phyloP scores from a whole-genome alignment of 2,888 invertebrate genomes.

The Crossocerus cetratus region DNA sequence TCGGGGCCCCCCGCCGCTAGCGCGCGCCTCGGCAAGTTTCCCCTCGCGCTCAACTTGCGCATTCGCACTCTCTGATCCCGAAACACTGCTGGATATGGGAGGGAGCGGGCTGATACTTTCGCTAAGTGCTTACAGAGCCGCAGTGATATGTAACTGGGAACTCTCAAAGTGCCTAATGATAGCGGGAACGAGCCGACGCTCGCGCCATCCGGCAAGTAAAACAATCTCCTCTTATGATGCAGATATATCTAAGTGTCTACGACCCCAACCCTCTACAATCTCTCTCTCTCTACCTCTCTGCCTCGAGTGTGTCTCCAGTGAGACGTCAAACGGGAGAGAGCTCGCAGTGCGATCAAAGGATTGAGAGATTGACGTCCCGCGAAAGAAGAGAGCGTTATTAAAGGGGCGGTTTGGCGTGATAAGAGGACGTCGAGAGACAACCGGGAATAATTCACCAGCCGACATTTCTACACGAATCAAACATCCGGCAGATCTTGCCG shows the following conservation, averaged over 20 bases:
- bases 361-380: no score
- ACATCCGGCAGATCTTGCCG: background rate
- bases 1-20: background rate
- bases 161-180: conserved; percentile 34
- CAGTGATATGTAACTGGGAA: conserved; percentile 32
- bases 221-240: conserved; percentile 25
- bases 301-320: no score
- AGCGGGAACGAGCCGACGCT: conserved; percentile 1
- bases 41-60: conserved; percentile 16
- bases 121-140: conserved; percentile 18
- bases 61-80: conserved; percentile 13
- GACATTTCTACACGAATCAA: background rate
- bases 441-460: background rate
- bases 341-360: no score
- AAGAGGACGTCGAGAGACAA: background rate
- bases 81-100: conserved; percentile 21
- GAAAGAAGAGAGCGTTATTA: background rate
- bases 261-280: background rate
- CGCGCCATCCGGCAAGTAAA: conserved; percentile 9
- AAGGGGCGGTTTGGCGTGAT: background rate
- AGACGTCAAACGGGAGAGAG: no score
- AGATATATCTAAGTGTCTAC: background rate
- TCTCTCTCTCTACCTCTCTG: no score
- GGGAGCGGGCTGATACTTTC: conserved; percentile 29
- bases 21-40: conserved; percentile 31